These are phyloP conservation scores for Bettongia penicillata DNA, from an alignment of 2,113 vertebrate species.

Conservation along the genomic window DNA sequence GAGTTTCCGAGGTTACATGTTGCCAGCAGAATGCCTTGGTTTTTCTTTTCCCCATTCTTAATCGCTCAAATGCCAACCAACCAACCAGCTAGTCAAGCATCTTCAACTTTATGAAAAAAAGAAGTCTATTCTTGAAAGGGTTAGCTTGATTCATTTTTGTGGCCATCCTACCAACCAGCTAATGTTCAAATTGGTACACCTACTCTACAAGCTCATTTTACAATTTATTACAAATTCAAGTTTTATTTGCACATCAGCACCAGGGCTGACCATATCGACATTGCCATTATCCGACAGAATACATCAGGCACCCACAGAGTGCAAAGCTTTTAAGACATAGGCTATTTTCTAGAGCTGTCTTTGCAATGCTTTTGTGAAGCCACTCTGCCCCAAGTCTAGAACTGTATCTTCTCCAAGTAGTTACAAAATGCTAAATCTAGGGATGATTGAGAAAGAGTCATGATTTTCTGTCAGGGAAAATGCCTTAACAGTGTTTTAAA, in stretches of 20 bases:
- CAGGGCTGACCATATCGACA: conserved; percentile 45
- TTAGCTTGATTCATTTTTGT: neutral
- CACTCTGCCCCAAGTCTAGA: conserved; percentile 26
- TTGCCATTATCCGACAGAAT: conserved; percentile 5
- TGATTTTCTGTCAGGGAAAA: conserved; percentile 41
- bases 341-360: neutral
- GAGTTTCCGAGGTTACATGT: conserved; percentile 26
- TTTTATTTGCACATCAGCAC: conserved; percentile 59
- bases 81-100: neutral
- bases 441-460: conserved; percentile 36
- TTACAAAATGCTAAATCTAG: neutral
- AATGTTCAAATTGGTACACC: conserved; percentile 16
- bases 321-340: conserved; percentile 6
- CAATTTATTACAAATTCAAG: conserved; percentile 47
- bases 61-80: neutral
- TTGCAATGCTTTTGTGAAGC: neutral
- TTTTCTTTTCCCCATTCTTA: conserved; percentile 31
- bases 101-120: conserved; percentile 26
- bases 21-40: conserved; percentile 38
- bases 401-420: conserved; percentile 6
- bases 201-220: conserved; percentile 49
- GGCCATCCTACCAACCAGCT: conserved; percentile 11
- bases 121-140: neutral
- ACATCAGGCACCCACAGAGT: conserved; percentile 27
- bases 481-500: conserved; percentile 45